Percentiles rank a stretch among this genome's conserved stretches.
Conservation (phyloP, 1,140 invertebrate genomes). For the Drosophila sp. region DNA sequence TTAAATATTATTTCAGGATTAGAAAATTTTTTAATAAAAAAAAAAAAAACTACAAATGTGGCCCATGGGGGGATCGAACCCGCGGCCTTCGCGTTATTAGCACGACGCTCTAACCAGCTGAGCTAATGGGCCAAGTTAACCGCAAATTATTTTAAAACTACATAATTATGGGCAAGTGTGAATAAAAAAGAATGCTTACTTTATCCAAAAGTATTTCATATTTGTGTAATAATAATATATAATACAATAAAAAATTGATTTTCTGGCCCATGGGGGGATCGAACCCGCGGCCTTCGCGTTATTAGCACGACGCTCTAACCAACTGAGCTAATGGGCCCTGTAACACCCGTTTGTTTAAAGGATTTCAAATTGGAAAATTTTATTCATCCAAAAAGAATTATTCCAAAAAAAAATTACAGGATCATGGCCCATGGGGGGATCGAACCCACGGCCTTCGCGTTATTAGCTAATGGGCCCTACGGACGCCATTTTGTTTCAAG, state of each 20-base stretch:
- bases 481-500: conserved; percentile 10
- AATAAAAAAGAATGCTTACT: too few relatives aligned
- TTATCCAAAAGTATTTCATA: too few relatives aligned
- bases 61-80: conserved; percentile 86
- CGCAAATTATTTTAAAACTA: neutral
- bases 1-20: too few relatives aligned
- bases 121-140: conserved; percentile 84
- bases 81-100: conserved; percentile 87
- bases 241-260: neutral
- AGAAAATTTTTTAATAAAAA: neutral
- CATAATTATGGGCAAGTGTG: too few relatives aligned
- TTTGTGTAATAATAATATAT: too few relatives aligned
- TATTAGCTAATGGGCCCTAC: conserved; percentile 86
- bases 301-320: conserved; percentile 86
- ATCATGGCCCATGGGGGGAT: conserved; percentile 85
- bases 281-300: conserved; percentile 87
- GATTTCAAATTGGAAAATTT: too few relatives aligned
- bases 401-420: neutral
- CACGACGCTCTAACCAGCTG: conserved; percentile 86
- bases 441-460: conserved; percentile 87
- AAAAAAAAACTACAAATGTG: conserved; percentile 24
- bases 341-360: conserved; percentile 10
- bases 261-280: conserved; percentile 84
- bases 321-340: conserved; percentile 85
- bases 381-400: too few relatives aligned